phyloP scores from a whole-genome alignment of 2,888 invertebrate genomes.

The Acleris cristana region DNA sequence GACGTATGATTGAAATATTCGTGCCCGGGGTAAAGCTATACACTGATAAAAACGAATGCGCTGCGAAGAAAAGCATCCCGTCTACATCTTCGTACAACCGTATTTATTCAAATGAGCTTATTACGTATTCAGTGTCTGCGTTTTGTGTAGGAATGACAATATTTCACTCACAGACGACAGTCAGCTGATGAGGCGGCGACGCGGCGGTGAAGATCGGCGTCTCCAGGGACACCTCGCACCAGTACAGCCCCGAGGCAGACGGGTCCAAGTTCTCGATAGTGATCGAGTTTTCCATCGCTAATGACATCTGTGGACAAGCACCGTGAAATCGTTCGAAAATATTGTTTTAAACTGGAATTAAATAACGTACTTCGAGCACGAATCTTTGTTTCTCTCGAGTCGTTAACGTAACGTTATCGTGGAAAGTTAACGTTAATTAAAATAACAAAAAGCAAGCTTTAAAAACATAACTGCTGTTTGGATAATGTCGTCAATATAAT shows the following conservation, averaged over 20 bases:
- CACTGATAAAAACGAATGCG: neutral
- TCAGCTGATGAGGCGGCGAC: slow-evolving; percentile 89
- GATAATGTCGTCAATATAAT: too few relatives aligned
- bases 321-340: neutral
- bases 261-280: slow-evolving; percentile 90
- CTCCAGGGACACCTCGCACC: slow-evolving; percentile 92
- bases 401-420: neutral
- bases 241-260: slow-evolving; percentile 90
- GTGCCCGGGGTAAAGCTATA: too few relatives aligned
- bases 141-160: slow-evolving; percentile 32
- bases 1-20: too few relatives aligned
- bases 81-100: slow-evolving; percentile 36
- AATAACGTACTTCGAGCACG: neutral
- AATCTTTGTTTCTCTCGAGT: neutral
- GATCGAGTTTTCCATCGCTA: slow-evolving; percentile 79
- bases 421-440: too few relatives aligned
- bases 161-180: slow-evolving; percentile 89
- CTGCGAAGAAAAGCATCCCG: slow-evolving; percentile 4
- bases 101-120: slow-evolving; percentile 56
- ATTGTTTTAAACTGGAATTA: neutral
- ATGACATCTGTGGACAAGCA: slow-evolving; percentile 66
- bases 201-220: slow-evolving; percentile 93
- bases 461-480: too few relatives aligned
- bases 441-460: too few relatives aligned
- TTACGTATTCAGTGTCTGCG: slow-evolving; percentile 50